Base-by-base conservation (phyloP, 2,888 invertebrate species). In the Coelinius sp. region DNA sequence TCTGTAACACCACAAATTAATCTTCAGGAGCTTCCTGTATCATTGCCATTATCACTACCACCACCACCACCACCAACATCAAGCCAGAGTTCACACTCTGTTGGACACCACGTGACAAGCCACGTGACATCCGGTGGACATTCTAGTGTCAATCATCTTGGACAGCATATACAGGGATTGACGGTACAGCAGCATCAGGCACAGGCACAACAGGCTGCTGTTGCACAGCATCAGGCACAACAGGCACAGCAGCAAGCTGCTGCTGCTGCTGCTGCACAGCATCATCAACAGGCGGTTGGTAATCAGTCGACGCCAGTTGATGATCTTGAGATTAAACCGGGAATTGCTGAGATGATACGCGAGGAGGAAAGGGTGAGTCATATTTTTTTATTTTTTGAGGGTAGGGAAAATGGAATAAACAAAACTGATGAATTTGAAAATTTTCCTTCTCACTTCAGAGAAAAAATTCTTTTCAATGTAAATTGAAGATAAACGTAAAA, bases 351-450 rank as follows among this genome's bases (percentile, higher is more conserved):
- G 91, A 96, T 97, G 96, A 97, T 97, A 88, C 94, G 96, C 88
- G 97, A 97, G 92, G 97, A 97, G 90, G 96, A 96, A 91, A 91
- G 96, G 95, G 96, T 96, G 89, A 95, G 96, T 95, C 70, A n/a
- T n/a, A n/a, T n/a, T n/a, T n/a, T n/a, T n/a, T n/a, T n/a, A n/a
- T n/a, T n/a, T n/a, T n/a, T n/a, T n/a, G n/a, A n/a, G n/a, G n/a
- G n/a, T 38, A 10, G 27, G 31, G 41, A 46, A 44, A 20, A 63
- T 22, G 7, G 24, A 41, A 12, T 44, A n/a, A 41, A n/a, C n/a
- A n/a, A n/a, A n/a, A n/a, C n/a, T n/a, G n/a, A n/a, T n/a, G n/a
- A n/a, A n/a, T n/a, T n/a, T n/a, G n/a, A n/a, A n/a, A n/a, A n/a
- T n/a, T n/a, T n/a, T n/a, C n/a, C n/a, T n/a, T n/a, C n/a, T n/a